Conservation (phyloP, 2,888 invertebrate genomes). For the Cryptus viduatorius region DNA sequence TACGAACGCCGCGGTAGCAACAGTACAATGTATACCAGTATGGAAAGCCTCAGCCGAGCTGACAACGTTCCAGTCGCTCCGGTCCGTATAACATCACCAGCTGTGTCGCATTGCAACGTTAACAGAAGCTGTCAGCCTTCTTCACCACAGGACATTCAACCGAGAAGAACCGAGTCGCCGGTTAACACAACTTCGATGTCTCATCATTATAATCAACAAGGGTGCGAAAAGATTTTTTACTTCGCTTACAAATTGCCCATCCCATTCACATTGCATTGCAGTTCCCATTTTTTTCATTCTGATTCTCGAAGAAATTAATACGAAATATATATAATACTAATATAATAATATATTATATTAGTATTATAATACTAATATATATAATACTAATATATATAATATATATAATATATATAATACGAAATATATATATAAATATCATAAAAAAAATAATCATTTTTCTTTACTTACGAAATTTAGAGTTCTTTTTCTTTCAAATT, state of each 20-base stretch:
- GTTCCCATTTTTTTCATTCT: slow-evolving; percentile 2
- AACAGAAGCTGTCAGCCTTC: slow-evolving; percentile 71
- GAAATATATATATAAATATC: slow-evolving; percentile 1
- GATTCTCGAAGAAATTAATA: neutral
- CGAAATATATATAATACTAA: slow-evolving; percentile 16
- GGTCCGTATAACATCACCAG: slow-evolving; percentile 76
- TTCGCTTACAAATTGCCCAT: slow-evolving; percentile 23
- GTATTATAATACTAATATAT: no score
- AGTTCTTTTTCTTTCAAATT: no score
- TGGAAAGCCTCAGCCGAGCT: slow-evolving; percentile 81
- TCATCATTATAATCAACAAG: slow-evolving; percentile 75
- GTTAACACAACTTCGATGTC: slow-evolving; percentile 67
- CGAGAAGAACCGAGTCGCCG: slow-evolving; percentile 73
- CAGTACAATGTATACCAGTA: slow-evolving; percentile 83
- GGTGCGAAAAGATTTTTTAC: slow-evolving; percentile 69
- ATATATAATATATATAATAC: no score
- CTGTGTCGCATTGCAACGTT: slow-evolving; percentile 72
- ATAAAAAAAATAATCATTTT: no score
- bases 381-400: no score
- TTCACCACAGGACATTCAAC: slow-evolving; percentile 41
- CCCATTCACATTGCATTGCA: no score
- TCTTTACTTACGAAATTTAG: no score
- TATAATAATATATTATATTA: no score
- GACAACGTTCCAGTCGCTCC: slow-evolving; percentile 80
- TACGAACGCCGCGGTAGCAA: slow-evolving; percentile 83